Evolutionary conservation across 2,797 vertebrate species (phyloP).

Genomic region (Lerista edwardsae): DNA sequence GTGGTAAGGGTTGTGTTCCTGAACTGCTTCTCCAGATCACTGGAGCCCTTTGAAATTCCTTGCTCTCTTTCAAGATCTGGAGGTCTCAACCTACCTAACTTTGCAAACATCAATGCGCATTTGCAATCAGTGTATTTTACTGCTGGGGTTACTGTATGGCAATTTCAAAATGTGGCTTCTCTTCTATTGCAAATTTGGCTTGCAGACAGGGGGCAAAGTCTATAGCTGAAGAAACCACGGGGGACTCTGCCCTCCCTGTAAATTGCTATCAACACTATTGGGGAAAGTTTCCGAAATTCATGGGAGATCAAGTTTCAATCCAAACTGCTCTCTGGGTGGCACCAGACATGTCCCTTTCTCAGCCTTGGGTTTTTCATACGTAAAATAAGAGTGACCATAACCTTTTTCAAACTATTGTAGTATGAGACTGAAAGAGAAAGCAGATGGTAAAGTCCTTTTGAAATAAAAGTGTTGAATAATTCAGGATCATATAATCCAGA

Average conservation of each 20-base stretch:
- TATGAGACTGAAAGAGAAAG: neutral
- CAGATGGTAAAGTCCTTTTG: neutral
- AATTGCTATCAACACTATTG: neutral
- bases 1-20: neutral
- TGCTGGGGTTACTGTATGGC: neutral
- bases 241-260: neutral
- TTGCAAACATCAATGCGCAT: slow-evolving; percentile 10
- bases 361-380: neutral
- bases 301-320: neutral
- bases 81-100: neutral
- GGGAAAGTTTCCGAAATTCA: neutral
- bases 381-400: neutral
- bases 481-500: neutral
- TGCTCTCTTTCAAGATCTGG: slow-evolving; percentile 4
- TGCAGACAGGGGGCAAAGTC: neutral
- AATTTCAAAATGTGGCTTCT: slow-evolving; percentile 12
- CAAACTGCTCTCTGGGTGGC: neutral
- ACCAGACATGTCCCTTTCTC: neutral
- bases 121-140: slow-evolving; percentile 1
- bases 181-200: slow-evolving; percentile 8
- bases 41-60: slow-evolving; percentile 21
- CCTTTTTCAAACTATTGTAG: neutral
- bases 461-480: neutral
- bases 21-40: neutral
- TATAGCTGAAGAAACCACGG: neutral